Evolutionary conservation across 2,797 vertebrate species (phyloP), one percentile per base, ranked within the genome.

Genomic region (Acomys russatus): DNA sequence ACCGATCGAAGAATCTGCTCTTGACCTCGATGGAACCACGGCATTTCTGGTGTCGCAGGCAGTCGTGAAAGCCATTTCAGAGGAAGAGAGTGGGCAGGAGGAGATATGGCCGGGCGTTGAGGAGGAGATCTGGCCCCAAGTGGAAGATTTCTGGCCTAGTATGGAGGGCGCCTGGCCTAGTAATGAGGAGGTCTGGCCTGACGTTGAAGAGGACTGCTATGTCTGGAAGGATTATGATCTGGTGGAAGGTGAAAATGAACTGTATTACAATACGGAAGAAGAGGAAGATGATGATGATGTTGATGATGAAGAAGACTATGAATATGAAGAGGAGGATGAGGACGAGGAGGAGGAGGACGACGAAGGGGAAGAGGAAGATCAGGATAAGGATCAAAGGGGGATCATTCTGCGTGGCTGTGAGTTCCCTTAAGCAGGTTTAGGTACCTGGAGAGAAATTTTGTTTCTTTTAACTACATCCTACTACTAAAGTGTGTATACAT

Each of bases 251-350:
- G 33, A 64, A 9, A 6, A 90, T 0, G 5, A 91, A 0, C 10
- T 11, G 1, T 20, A 64, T 6, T 11, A 44, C 1, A 20, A 9
- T 0, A 6, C 14, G 0, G 11, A 79, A 1, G 54, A 68, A 1
- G 77, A 79, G 3, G 79, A 91, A 5, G 49, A 73, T n/a, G 30
- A 84, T 6, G 63, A 85, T 0, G 44, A 84, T 0, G 61, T 51
- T 0, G 64, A 85, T 0, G 44, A 85, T 0, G 63, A 66, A 0
- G 23, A 64, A 0, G 44, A 51, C 1, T 28, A 68, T 1, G 23
- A 56, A 4, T n/a, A 59, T 3, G 78, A 73, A 7, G 35, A 73
- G 9, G 56, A 44, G 18, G 22, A 61, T 6, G 35, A 44, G 9
- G 83, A 51, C 3, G 44, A 68, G 1, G 64, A 86, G 6, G 44